Evolutionary conservation across 2,797 vertebrate genomes (phyloP).

Genomic region (Sphaeramia orbicularis): DNA sequence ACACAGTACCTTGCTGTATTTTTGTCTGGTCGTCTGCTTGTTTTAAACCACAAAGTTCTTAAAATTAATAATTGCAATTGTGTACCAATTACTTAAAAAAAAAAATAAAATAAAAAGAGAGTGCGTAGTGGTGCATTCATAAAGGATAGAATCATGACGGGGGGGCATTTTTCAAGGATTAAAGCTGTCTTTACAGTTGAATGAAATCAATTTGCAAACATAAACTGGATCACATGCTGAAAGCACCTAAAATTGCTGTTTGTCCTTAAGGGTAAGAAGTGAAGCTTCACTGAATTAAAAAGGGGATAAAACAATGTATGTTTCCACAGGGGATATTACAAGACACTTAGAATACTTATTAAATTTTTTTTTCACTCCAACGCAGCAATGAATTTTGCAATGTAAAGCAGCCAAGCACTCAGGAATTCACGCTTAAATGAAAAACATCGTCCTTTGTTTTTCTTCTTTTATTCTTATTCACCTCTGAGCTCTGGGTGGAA

Average conservation of each 20-base stretch:
- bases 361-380: conserved; percentile 40
- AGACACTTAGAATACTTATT: conserved; percentile 54
- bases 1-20: not conserved
- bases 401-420: conserved; percentile 35
- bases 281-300: conserved; percentile 55
- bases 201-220: conserved; percentile 68
- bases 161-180: conserved; percentile 40
- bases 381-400: conserved; percentile 40
- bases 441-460: conserved; percentile 42
- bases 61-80: conserved; percentile 34
- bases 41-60: conserved; percentile 26
- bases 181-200: conserved; percentile 60
- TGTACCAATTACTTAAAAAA: conserved; percentile 37
- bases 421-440: conserved; percentile 45
- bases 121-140: conserved; percentile 26
- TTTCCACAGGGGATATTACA: conserved; percentile 61
- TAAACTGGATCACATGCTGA: conserved; percentile 45
- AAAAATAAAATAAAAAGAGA: too few relatives aligned
- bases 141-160: conserved; percentile 41
- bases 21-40: not conserved
- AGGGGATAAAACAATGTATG: conserved; percentile 37
- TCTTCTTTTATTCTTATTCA: conserved; percentile 11
- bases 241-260: conserved; percentile 59
- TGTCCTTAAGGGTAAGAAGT: conserved; percentile 62
- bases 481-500: conserved; percentile 50